phyloP scores from a whole-genome alignment of 2,888 invertebrate genomes.

The Cantharis lateralis region DNA sequence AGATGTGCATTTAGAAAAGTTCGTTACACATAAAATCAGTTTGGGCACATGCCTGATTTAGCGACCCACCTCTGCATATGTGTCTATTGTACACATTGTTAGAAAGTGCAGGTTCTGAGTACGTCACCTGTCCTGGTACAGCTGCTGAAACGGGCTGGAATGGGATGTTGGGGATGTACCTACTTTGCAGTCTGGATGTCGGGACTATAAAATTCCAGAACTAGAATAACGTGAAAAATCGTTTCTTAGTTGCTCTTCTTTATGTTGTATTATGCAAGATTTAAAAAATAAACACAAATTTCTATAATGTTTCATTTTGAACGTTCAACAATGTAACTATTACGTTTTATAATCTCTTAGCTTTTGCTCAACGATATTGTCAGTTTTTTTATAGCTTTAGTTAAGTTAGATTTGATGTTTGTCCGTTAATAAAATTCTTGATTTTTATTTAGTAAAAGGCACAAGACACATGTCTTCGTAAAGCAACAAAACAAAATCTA shows the following conservation, averaged over 20 bases:
- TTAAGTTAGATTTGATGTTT: not conserved
- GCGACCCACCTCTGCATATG: conserved; percentile 34
- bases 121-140: conserved; percentile 33
- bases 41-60: conserved; percentile 32
- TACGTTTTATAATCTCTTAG: not conserved
- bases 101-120: conserved; percentile 28
- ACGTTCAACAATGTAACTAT: not conserved
- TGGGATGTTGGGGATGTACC: conserved; percentile 22
- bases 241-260: too few species aligned
- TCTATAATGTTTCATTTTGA: not conserved
- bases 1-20: conserved; percentile 28
- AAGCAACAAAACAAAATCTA: conserved; percentile 26
- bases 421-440: conserved; percentile 27
- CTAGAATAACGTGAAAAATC: not conserved
- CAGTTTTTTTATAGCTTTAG: not conserved
- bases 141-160: conserved; percentile 26
- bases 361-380: not conserved
- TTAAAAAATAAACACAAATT: not conserved
- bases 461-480: conserved; percentile 29
- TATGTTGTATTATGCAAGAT: too few species aligned
- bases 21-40: conserved; percentile 30
- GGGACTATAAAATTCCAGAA: not conserved
- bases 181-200: conserved; percentile 9
- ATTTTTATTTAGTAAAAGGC: conserved; percentile 26
- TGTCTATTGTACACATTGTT: conserved; percentile 32